Percentiles rank a stretch among this genome's conserved stretches.
These are phyloP conservation scores for Papilio gigon DNA, from an alignment of 2,888 invertebrate species.

Conservation along the genomic window DNA sequence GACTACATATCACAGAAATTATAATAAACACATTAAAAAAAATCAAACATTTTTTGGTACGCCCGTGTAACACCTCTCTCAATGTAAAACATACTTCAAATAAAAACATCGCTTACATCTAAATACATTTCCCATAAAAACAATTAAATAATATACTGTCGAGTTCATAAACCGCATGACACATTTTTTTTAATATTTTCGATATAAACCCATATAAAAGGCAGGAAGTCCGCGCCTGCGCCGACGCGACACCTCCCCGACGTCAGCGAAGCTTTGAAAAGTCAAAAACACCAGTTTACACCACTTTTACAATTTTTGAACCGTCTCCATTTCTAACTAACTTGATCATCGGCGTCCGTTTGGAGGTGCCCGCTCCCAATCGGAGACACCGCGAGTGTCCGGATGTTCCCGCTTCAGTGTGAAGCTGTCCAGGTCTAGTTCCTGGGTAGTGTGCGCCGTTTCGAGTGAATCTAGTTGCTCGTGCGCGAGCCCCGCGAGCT, in stretches of 20 bases:
- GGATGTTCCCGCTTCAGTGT: too few relatives aligned
- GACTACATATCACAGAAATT: conserved; percentile 15
- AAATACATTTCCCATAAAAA: background rate
- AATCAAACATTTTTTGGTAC: background rate
- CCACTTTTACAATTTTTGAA: background rate
- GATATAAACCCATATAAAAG: too few relatives aligned
- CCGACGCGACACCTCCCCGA: too few relatives aligned
- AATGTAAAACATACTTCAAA: background rate
- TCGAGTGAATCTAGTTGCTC: background rate
- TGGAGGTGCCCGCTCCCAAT: background rate
- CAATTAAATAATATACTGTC: too few relatives aligned
- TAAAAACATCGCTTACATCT: background rate
- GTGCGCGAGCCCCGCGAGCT: conserved; percentile 36
- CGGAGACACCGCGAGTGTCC: background rate
- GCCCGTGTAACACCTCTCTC: too few relatives aligned
- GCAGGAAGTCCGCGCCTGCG: too few relatives aligned
- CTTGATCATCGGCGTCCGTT: background rate
- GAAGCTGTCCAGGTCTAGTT: too few relatives aligned
- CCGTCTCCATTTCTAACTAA: background rate
- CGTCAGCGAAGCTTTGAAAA: background rate
- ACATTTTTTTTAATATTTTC: too few relatives aligned
- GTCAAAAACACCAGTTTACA: background rate
- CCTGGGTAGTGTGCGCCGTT: too few relatives aligned
- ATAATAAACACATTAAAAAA: background rate
- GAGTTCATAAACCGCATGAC: too few relatives aligned